phyloP scores from a whole-genome alignment of 2,113 vertebrate species.

The Tetraodon nigroviridis region DNA sequence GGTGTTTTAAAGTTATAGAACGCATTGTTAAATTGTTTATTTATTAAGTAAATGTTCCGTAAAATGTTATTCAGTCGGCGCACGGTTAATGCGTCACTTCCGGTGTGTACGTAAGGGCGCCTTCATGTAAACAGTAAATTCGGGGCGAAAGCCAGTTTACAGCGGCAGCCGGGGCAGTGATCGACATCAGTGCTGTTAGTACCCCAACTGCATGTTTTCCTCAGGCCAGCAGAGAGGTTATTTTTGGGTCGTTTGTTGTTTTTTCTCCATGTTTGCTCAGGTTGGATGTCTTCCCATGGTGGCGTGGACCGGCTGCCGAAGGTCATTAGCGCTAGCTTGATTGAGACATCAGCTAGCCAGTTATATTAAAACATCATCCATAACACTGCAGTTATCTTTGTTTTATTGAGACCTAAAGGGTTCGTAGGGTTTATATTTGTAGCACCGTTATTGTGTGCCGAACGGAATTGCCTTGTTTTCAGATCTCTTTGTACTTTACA shows the following conservation, averaged over 20 bases:
- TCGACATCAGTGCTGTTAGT: neutral
- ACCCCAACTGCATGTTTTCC: constrained; percentile 43
- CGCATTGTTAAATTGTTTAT: too few relatives aligned
- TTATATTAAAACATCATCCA: neutral
- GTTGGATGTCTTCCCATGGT: constrained; percentile 40
- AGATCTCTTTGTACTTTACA: too few relatives aligned
- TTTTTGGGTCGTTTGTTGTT: constrained; percentile 17
- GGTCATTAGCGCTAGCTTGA: constrained; percentile 52
- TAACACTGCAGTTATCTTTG: too few relatives aligned
- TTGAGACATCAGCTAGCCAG: neutral
- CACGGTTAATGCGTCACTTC: constrained; percentile 34
- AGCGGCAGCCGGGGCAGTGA: neutral
- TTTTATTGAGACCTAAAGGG: too few relatives aligned
- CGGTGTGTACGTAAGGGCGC: constrained; percentile 43
- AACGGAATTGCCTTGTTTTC: too few relatives aligned
- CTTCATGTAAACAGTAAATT: constrained; percentile 11
- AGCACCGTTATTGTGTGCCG: too few relatives aligned
- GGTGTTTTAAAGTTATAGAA: too few relatives aligned
- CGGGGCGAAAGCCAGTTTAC: neutral
- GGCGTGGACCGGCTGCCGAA: constrained; percentile 59
- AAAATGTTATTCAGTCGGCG: neutral
- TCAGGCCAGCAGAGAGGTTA: neutral
- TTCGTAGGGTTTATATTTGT: too few relatives aligned
- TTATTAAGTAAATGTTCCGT: too few relatives aligned
- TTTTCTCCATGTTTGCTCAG: constrained; percentile 55